Conservation (phyloP, 2,113 vertebrate species). For the Galemys pyrenaicus region DNA sequence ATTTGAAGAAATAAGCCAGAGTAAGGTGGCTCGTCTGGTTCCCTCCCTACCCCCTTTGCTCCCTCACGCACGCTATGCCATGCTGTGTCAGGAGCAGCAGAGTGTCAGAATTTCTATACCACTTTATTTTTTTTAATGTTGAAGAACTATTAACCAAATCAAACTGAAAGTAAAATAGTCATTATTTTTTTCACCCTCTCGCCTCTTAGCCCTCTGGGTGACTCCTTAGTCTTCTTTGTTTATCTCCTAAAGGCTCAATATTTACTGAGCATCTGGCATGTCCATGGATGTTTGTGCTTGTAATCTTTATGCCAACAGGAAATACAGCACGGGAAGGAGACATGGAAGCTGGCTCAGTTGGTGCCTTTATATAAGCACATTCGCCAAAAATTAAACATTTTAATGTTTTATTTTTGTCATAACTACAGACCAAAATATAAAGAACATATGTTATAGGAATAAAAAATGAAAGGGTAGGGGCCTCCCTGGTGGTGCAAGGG, state of each 20-base stretch:
- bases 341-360: background rate
- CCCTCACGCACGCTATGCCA: too few relatives aligned
- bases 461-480: background rate
- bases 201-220: background rate
- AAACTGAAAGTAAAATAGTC: background rate
- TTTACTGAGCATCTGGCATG: background rate
- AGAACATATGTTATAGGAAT: background rate
- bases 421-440: background rate
- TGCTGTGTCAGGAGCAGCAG: background rate
- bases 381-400: background rate
- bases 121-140: background rate
- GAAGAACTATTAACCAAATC: background rate
- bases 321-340: fast-evolving
- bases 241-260: background rate
- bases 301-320: background rate
- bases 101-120: background rate
- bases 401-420: background rate
- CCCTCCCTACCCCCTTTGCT: background rate
- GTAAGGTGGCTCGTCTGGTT: background rate
- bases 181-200: background rate
- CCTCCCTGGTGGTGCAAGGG: too few relatives aligned
- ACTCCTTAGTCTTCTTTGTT: background rate
- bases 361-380: background rate
- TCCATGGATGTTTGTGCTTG: background rate
- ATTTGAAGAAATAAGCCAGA: background rate